Base-by-base conservation (phyloP, 2,888 invertebrate species). In the Pocota personata region DNA sequence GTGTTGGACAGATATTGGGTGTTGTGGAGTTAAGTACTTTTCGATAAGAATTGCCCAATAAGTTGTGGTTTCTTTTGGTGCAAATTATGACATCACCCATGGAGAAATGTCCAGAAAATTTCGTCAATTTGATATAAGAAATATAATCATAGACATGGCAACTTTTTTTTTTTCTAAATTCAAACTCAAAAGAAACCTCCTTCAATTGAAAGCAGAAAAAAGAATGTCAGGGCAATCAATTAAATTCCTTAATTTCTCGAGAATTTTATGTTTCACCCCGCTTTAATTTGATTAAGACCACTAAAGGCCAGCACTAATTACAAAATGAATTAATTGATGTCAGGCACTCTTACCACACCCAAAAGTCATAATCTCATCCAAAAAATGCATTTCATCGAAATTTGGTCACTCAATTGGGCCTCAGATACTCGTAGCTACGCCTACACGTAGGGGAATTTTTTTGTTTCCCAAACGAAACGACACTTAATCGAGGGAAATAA, bases 281-380 rank as follows among this genome's bases (percentile, higher is more conserved):
- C 60, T 4, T 69, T 60, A 40, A 50, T 60, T 69, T 60, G 69
- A 77, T 69, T 64, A 77, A 77, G 50, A 30, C 67, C 24, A 32
- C 69, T 14, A 77, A 71, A 78, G 78, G 62, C 52, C 69, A 62
- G 4, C 60, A 71, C 16, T 78, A 78, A 78, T 78, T 78, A 78
- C 60, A 58, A 69, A 69, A 60, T 48, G 58, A 67, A 77, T 71
- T 78, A 71, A 78, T 71, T 78, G 78, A 46, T 78, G 78, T 64
- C 78, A 62, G 24, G 50, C 73, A 73, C 73, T 62, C 52, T 57
- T 58, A 72, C 78, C 50, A 72, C 66, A 83, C 66, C 78, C 55
- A 64, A 64, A 69, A 60, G 37, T 12, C 32, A 60, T 30, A 67
- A 37, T 32, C 64, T 64, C 32, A 50, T 62, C 32, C 8, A 64